These are phyloP conservation scores for Napeogenes sylphis DNA, from an alignment of 2,888 invertebrate genomes.

Conservation along the genomic window DNA sequence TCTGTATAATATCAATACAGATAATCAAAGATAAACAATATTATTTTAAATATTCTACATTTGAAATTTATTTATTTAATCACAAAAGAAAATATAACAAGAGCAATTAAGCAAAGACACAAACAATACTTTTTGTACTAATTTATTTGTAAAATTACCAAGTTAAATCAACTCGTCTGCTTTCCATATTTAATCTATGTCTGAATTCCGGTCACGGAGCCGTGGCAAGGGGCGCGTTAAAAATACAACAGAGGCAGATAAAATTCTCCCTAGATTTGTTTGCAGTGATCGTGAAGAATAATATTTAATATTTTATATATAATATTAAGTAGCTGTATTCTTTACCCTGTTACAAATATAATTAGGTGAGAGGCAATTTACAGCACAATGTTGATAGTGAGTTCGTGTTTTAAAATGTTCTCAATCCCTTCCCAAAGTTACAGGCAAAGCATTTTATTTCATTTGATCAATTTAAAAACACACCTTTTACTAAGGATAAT, in stretches of 20 bases:
- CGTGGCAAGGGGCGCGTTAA: slow-evolving; percentile 31
- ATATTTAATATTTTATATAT: slow-evolving; percentile 15
- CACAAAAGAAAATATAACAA: neutral
- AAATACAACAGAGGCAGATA: slow-evolving; percentile 30
- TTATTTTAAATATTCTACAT: neutral
- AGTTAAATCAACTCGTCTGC: slow-evolving; percentile 23
- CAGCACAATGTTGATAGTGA: no score
- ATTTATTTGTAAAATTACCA: slow-evolving; percentile 5
- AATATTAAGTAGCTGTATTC: slow-evolving; percentile 20
- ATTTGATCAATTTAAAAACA: no score
- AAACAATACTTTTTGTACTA: neutral
- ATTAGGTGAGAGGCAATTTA: no score
- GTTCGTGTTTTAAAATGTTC: no score
- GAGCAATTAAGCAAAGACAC: slow-evolving; percentile 2
- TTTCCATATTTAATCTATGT: slow-evolving; percentile 27
- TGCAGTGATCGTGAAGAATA: slow-evolving; percentile 29
- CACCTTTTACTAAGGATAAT: no score
- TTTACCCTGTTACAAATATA: neutral
- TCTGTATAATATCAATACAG: no score
- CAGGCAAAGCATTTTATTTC: no score
- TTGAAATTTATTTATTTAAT: neutral
- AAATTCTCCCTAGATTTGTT: slow-evolving; percentile 36
- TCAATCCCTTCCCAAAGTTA: no score
- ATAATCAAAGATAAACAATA: neutral
- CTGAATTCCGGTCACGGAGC: slow-evolving; percentile 35